Conservation (phyloP, 2,113 vertebrate genomes). For the Mobula hypostoma region DNA sequence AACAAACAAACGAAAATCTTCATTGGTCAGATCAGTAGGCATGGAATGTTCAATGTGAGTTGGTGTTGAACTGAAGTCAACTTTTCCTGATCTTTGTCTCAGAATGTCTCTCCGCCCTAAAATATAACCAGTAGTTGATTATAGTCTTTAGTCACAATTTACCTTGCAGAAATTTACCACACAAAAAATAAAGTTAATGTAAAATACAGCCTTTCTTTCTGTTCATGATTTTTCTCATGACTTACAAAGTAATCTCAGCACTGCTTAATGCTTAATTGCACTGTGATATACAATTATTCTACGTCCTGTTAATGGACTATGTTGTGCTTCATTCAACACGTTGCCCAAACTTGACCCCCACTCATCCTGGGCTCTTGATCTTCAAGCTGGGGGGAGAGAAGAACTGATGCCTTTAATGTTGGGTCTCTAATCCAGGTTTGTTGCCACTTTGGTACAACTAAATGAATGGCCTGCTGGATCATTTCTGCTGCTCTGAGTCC, state of each 20-base stretch:
- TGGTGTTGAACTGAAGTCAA: constrained; percentile 56
- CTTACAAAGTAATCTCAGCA: neutral
- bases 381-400: no score
- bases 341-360: no score
- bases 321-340: no score
- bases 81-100: constrained; percentile 45
- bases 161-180: neutral
- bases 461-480: neutral
- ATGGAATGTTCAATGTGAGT: constrained; percentile 49
- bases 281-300: no score
- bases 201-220: neutral
- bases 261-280: no score
- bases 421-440: neutral
- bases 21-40: constrained; percentile 63
- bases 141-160: neutral
- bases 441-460: neutral
- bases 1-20: constrained; percentile 59
- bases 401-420: neutral
- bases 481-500: neutral
- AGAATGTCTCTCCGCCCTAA: constrained; percentile 41
- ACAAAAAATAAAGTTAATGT: neutral
- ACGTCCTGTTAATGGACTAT: no score
- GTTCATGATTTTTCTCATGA: neutral
- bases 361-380: no score
- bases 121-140: constrained; percentile 31